Evolutionary conservation across 2,888 invertebrate genomes (phyloP), one percentile per base, ranked within the genome.

Genomic region (Lasioglossum vierecki): DNA sequence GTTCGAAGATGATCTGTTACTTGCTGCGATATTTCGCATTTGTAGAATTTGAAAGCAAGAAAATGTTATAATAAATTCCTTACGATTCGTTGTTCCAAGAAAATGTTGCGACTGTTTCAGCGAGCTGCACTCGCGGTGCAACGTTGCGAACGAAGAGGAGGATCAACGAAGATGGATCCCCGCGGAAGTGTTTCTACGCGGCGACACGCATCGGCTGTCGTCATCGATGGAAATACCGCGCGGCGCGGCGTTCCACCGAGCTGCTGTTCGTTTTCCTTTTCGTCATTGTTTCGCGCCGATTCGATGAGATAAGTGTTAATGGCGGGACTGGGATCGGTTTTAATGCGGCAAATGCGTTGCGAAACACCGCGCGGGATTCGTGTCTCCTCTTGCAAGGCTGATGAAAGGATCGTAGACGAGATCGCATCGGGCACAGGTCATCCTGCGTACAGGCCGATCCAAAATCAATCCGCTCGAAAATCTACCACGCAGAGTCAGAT

Each of bases 221-320:
- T 82, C 82, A 81, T 81, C 82, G 82, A 82, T 82, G 41, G 49
- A 75, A 81, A 81, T 81, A 78, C 60, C 22, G 41, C 15, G 46
- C 15, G 15, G 4, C n/a, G 46, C 30, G 35, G n/a, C 53, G 66
- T 46, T 68, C 66, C 76, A 68, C 46, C 77, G 46, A 49, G 30
- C 57, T 13, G 57, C 35, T 71, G 57, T 44, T 73, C 71, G 66
- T 86, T 82, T 86, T 86, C 86, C 71, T 68, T 76, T 80, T 86
- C 86, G 63, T 83, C 83, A 86, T 82, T 82, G 74, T 83, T 86
- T 83, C 79, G 75, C 77, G 86, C 82, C 86, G 86, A 87, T 83
- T 80, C 86, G 78, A 87, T 87, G 86, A 86, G 83, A 80, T 83
- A 87, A 87, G 83, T 75, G 86, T 86, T 77, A 86, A 86, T 75